Conservation (phyloP, 2,113 vertebrate species). For the Tragelaphus imberbis region DNA sequence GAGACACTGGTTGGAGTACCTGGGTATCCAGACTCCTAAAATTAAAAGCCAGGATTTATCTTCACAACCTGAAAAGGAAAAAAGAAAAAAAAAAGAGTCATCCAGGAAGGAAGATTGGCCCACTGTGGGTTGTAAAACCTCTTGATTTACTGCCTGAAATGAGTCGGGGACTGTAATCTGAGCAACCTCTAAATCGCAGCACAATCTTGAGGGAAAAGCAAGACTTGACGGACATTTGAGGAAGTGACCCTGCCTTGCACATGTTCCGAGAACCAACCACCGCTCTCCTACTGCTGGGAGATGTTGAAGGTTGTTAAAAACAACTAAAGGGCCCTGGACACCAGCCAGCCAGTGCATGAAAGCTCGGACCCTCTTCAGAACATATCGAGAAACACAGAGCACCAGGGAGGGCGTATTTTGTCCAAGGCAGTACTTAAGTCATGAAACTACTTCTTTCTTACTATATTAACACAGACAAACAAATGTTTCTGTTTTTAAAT, state of each 20-base stretch:
- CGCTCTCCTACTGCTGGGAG: not conserved
- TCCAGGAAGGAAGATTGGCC: not conserved
- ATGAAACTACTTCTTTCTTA: not conserved
- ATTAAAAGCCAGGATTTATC: not conserved
- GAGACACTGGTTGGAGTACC: not conserved
- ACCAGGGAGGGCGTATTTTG: not conserved
- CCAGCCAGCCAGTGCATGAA: not conserved
- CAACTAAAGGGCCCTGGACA: not conserved
- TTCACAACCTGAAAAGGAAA: constrained; percentile 41
- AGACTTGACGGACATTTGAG: not conserved
- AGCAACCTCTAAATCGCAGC: not conserved
- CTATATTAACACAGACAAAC: not conserved
- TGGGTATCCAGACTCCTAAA: not conserved
- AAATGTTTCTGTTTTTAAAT: not conserved
- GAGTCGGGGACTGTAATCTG: not conserved
- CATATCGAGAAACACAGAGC: not conserved
- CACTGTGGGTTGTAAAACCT: not conserved
- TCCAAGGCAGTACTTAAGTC: not conserved
- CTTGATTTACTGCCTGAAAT: not conserved
- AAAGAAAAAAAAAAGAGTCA: not conserved
- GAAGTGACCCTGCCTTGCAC: not conserved
- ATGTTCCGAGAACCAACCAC: not conserved
- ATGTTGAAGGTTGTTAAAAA: not conserved
- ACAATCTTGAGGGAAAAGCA: not conserved
- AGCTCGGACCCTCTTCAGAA: not conserved